Evolutionary conservation across 2,797 vertebrate genomes (phyloP).

Genomic region (Meda fulgida): DNA sequence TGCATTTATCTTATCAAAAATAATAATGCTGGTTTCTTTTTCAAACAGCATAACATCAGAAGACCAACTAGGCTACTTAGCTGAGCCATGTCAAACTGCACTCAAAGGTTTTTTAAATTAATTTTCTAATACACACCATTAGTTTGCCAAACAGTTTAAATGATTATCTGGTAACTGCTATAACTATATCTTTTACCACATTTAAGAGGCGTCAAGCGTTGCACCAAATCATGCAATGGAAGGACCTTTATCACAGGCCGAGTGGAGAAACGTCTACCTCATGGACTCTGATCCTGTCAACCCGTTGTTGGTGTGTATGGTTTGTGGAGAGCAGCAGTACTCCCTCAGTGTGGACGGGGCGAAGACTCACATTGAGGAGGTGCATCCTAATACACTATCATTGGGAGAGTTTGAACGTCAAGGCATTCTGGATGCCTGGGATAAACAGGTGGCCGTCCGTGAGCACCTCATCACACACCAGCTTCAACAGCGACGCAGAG

Average conservation of each 20-base stretch:
- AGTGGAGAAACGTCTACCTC: constrained; percentile 83
- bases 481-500: constrained; percentile 73
- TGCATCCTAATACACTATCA: constrained; percentile 82
- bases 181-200: constrained; percentile 47
- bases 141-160: background rate
- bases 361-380: constrained; percentile 84
- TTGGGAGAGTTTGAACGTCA: constrained; percentile 78
- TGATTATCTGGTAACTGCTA: background rate
- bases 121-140: background rate
- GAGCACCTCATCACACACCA: constrained; percentile 83
- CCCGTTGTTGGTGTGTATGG: constrained; percentile 91
- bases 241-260: constrained; percentile 59
- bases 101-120: constrained; percentile 67
- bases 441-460: constrained; percentile 79
- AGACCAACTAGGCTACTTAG: constrained; percentile 57
- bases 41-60: constrained; percentile 58
- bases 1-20: background rate
- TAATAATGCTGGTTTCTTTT: background rate
- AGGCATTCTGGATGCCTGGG: constrained; percentile 84
- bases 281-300: constrained; percentile 90
- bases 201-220: constrained; percentile 64
- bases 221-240: constrained; percentile 56
- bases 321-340: constrained; percentile 86
- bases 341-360: constrained; percentile 83
- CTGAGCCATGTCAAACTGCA: constrained; percentile 51